Evolutionary conservation across 2,113 vertebrate species (phyloP).

Genomic region (Willisornis vidua): DNA sequence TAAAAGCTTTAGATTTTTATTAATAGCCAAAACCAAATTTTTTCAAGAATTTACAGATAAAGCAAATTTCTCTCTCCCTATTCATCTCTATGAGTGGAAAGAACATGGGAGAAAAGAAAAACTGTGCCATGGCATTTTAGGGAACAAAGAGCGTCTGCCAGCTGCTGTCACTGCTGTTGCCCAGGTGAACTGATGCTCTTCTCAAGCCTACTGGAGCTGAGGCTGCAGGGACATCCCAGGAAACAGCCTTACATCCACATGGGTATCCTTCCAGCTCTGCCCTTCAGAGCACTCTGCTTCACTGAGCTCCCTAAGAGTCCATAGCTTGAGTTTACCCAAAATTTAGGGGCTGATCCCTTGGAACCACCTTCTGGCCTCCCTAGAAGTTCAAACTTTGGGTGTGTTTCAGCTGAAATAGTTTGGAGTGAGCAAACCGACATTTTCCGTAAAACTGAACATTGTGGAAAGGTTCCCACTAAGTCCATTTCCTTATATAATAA

Average conservation of each 20-base stretch:
- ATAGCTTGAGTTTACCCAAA: not conserved
- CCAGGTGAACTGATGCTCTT: not conserved
- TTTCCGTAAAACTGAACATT: not conserved
- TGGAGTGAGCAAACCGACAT: not conserved
- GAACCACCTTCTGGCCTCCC: not conserved
- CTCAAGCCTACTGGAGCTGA: not conserved
- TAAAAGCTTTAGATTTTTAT: not conserved
- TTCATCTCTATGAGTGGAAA: not conserved
- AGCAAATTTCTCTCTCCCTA: not conserved
- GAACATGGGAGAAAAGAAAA: not conserved
- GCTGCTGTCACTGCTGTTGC: too few species aligned
- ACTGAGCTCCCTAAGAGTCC: not conserved
- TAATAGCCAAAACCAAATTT: not conserved
- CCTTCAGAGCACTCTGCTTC: not conserved
- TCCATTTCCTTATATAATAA: not conserved
- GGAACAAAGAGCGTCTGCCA: not conserved
- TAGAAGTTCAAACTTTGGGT: rapidly evolving
- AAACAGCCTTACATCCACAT: not conserved
- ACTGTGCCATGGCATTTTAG: not conserved
- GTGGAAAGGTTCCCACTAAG: not conserved
- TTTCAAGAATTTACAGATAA: not conserved
- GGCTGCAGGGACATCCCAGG: not conserved
- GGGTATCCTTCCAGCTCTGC: not conserved
- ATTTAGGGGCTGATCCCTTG: not conserved
- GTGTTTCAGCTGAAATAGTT: not conserved